Base-by-base conservation (phyloP, 1,140 invertebrate species). In the Spodoptera litura region DNA sequence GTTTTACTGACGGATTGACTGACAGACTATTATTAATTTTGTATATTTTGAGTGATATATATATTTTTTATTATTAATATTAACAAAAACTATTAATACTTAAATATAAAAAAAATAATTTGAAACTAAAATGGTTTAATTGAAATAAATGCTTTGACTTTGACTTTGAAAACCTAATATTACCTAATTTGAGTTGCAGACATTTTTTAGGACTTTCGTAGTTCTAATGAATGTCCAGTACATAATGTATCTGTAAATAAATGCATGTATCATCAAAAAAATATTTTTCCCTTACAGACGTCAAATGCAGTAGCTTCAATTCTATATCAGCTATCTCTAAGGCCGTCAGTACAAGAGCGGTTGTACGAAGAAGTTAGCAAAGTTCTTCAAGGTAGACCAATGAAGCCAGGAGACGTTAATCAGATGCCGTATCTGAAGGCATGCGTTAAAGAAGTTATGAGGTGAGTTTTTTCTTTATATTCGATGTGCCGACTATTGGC, bases 381-480 rank as follows among this genome's bases (percentile, higher is more conserved):
- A 25, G 94, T 96, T 4, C 78, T 91, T 61, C 82, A 91, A 58
- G 93, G 96, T 52, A 89, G 93, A 12, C 88, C 95, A 20, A 90
- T 98, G 59, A 96, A 96, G 78, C 94, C 95, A 10, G 93, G 95
- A 13, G 95, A 96, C 66, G 90, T 98, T 12, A 96, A 97, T 55
- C 95, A 96, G 77, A 95, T 98, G 91, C 96, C 96, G 2, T 99
- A 98, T 85, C 93, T 99, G 38, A 97, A 97, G 90, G 98, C 98
- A 0, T 98, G 97, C 85, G 96, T 99, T 2, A 98, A 98, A 89
- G 98, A 99, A 95, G 97, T 97, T 9, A 95, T 98, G 82, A 97
- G 98, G 97, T 98, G 93, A 74, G 38, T 66, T 2, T 20, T 20
- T 20, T 20, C 20, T 0, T 20, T 20, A 20, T 20, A 20, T 20